Evolutionary conservation across 2,888 invertebrate species (phyloP), one percentile per base, ranked within the genome.

Genomic region (Tachina grossa): DNA sequence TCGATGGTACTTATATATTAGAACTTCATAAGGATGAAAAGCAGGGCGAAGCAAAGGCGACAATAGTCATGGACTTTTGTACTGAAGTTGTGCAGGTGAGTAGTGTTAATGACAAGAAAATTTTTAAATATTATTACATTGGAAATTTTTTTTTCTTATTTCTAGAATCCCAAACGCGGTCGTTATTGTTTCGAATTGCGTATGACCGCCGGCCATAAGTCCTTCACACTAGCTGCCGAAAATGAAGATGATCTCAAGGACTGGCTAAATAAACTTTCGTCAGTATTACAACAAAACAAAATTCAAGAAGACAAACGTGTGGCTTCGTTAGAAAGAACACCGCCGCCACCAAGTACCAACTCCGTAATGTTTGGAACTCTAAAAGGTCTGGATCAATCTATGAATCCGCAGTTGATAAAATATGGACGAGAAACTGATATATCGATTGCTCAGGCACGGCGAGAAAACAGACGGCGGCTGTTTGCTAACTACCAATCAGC

Each of bases 21-120:
- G 98, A 98, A 93, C 95, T 98, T 88, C 97, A 97, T 92, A 98
- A 98, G 93, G 98, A 98, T 93, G 98, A 98, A 86, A 96, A 96
- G 91, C 97, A 97, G 93, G 95, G 95, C 41, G 98, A 98, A 89
- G 96, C 97, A 0, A 98, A 98, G 93, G 96, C 97, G 88, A 96
- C 97, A 49, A 97, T 98, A 91, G 97, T 97, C 87, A 96, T 98
- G 96, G 98, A 98, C 92, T 97, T 97, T 93, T 98, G 98, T 91
- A 96, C 96, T 2, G 97, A 97, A 92, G 97, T 98, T 89, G 95
- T 96, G 81, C 95, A 96, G 94, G 96, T 96, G 93, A 85, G 86
- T 78, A 14, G 13, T 2, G 13, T 4, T 55, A 9, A 16, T 45
- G 13, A 55, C 6, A 10, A 5, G 1, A 22, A 11, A 31, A 57